A percentile compares a stretch with the other conserved stretches of the same genome.
Evolutionary conservation across 2,113 vertebrate species (phyloP).

Genomic region (Erinaceus europaeus): DNA sequence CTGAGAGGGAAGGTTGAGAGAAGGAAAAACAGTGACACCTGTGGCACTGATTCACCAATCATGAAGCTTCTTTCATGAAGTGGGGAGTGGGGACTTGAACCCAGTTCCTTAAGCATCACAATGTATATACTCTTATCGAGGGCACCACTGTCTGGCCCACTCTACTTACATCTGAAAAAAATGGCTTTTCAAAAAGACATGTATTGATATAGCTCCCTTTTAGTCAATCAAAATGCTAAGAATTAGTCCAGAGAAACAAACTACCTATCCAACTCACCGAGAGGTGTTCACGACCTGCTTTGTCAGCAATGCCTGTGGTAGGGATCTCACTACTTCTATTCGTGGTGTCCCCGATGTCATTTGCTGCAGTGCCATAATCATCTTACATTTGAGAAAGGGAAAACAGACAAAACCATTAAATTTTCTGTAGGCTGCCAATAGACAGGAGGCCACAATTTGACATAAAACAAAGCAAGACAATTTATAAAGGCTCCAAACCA

Average conservation of each 20-base stretch:
- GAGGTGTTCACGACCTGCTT: constrained; percentile 89
- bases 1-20: too few species aligned
- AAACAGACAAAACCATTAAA: constrained; percentile 57
- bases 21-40: too few species aligned
- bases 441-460: neutral
- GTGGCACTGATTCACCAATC: too few species aligned
- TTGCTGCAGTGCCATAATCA: constrained; percentile 85
- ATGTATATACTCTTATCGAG: too few species aligned
- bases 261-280: constrained; percentile 87
- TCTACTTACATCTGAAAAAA: neutral
- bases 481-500: neutral
- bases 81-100: too few species aligned
- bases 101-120: too few species aligned
- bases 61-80: too few species aligned
- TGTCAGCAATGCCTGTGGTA: constrained; percentile 83
- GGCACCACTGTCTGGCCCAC: too few species aligned
- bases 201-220: neutral
- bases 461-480: neutral
- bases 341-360: constrained; percentile 83
- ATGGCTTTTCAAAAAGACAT: neutral
- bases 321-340: constrained; percentile 84
- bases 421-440: constrained; percentile 27
- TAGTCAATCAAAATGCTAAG: neutral
- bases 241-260: constrained; percentile 43
- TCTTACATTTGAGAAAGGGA: constrained; percentile 79